Conservation (phyloP, 2,797 vertebrate genomes). For the Austrolebias charrua region DNA sequence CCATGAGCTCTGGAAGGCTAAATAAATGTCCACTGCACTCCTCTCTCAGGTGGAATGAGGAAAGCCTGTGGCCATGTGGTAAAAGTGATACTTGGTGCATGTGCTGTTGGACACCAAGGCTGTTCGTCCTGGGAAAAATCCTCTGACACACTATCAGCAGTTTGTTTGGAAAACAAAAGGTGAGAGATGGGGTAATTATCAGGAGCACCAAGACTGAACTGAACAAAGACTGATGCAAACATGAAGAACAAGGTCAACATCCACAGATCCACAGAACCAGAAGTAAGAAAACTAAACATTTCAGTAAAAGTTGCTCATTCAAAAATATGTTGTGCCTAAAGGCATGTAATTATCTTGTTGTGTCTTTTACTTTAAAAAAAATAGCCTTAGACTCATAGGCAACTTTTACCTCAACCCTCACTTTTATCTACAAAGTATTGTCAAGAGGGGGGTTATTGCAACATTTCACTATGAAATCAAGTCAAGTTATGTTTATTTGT, state of each 20-base stretch:
- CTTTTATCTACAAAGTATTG: too few species aligned
- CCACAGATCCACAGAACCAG: background rate
- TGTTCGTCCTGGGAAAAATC: conserved; percentile 1
- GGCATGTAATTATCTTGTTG: background rate
- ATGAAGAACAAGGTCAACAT: background rate
- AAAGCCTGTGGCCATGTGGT: conserved; percentile 21
- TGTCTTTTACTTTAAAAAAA: background rate
- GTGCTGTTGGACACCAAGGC: background rate
- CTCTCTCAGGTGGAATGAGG: conserved; percentile 21
- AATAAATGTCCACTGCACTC: conserved; percentile 53
- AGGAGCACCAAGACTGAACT: background rate
- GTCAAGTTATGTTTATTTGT: too few species aligned
- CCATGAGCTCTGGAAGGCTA: conserved; percentile 33
- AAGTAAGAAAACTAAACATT: background rate
- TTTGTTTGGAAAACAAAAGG: background rate
- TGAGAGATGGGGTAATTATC: background rate
- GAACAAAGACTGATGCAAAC: background rate
- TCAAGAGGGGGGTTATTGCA: too few species aligned
- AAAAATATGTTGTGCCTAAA: background rate
- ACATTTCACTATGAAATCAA: too few species aligned
- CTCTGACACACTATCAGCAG: background rate
- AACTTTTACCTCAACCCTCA: too few species aligned
- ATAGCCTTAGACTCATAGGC: background rate
- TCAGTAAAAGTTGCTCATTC: background rate
- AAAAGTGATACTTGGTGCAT: background rate